Evolutionary conservation across 2,113 vertebrate genomes (phyloP).

Genomic region (Argyrosomus japonicus): DNA sequence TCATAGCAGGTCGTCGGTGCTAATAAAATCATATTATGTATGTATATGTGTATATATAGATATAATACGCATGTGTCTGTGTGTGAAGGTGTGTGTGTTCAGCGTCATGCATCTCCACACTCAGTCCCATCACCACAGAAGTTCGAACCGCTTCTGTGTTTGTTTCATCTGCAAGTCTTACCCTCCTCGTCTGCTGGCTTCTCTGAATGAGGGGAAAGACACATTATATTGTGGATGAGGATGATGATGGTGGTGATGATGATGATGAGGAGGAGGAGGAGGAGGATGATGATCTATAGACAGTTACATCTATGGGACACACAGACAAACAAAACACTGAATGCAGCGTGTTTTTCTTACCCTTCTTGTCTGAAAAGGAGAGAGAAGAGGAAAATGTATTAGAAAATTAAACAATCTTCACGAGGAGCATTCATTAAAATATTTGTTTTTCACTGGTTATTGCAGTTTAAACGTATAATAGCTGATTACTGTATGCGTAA

Average conservation of each 20-base stretch:
- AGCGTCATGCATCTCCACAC: slow-evolving; percentile 68
- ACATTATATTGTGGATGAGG: slow-evolving; percentile 10
- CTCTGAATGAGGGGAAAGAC: slow-evolving; percentile 68
- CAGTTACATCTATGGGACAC: slow-evolving; percentile 24
- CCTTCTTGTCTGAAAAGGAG: slow-evolving; percentile 63
- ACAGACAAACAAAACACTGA: slow-evolving; percentile 21
- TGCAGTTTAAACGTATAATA: slow-evolving; percentile 18
- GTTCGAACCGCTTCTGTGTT: slow-evolving; percentile 64
- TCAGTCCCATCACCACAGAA: slow-evolving; percentile 71
- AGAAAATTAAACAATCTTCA: slow-evolving; percentile 13
- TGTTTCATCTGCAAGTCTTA: slow-evolving; percentile 65
- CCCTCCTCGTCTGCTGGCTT: slow-evolving; percentile 66
- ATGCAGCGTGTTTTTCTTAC: slow-evolving; percentile 48
- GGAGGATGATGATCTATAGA: neutral
- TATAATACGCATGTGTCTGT: neutral
- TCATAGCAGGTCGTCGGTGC: slow-evolving; percentile 1
- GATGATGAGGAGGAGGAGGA: neutral
- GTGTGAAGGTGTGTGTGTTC: slow-evolving; percentile 33
- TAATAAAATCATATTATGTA: slow-evolving; percentile 30
- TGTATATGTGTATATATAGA: neutral
- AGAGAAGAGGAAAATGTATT: neutral
- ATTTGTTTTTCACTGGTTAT: neutral
- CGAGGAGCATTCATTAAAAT: slow-evolving; percentile 3
- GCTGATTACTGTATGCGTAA: slow-evolving; percentile 29
- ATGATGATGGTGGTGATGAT: slow-evolving; percentile 3